Evolutionary conservation across 2,113 vertebrate species (phyloP).

Genomic region (Phaetusa simplex): DNA sequence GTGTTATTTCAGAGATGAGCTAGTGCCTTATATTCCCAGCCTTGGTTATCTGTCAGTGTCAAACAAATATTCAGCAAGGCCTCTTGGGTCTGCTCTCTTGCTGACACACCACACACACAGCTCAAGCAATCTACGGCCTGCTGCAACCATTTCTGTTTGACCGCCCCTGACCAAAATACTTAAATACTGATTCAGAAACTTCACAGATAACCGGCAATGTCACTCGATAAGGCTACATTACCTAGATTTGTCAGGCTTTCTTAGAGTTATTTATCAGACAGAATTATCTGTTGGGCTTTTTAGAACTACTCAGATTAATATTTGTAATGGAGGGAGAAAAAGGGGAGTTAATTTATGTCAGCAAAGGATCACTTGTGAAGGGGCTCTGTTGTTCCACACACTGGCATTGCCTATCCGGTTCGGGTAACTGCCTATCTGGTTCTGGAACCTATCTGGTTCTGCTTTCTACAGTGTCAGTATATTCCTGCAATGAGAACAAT

Average conservation of each 20-base stretch:
- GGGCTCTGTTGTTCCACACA: background rate
- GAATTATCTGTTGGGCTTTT: background rate
- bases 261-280: background rate
- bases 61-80: background rate
- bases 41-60: background rate
- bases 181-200: background rate
- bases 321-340: background rate
- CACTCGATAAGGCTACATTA: rapidly evolving
- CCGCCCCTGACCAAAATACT: background rate
- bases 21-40: background rate
- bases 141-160: background rate
- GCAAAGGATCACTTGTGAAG: background rate
- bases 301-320: background rate
- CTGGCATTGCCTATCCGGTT: background rate
- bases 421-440: background rate
- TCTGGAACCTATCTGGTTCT: background rate
- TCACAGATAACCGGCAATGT: background rate
- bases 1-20: background rate
- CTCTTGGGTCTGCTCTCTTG: background rate
- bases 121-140: background rate
- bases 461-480: background rate
- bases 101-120: background rate
- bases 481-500: background rate
- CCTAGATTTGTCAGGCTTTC: background rate
- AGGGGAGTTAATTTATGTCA: background rate